These are phyloP conservation scores for Sebastes elongatus DNA, from an alignment of 2,797 vertebrate genomes.

Conservation along the genomic window DNA sequence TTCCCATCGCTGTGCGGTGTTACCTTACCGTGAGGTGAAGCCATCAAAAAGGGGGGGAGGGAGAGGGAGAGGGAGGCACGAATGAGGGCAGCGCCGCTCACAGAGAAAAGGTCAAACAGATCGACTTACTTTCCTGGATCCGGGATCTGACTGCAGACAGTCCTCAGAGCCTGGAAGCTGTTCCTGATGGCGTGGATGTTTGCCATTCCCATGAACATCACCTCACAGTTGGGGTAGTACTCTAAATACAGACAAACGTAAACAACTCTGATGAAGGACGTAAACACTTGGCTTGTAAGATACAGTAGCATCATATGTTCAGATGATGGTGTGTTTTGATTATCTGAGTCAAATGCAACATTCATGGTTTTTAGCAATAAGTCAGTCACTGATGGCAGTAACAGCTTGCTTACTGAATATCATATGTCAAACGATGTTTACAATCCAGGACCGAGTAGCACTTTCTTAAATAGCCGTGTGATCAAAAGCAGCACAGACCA, in stretches of 20 bases:
- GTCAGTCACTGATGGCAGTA: neutral
- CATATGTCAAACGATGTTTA: neutral
- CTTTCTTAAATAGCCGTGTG: neutral
- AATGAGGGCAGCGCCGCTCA: neutral
- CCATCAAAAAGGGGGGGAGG: neutral
- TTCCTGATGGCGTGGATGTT: slow-evolving; percentile 99
- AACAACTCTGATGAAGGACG: slow-evolving; percentile 12
- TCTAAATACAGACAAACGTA: slow-evolving; percentile 79
- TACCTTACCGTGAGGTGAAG: slow-evolving; percentile 43
- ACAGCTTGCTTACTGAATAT: neutral
- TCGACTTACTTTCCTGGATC: slow-evolving; percentile 97
- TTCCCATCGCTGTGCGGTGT: slow-evolving; percentile 46
- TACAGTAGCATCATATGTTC: neutral
- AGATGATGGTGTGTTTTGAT: neutral
- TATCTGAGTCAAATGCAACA: neutral
- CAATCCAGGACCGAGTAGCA: neutral
- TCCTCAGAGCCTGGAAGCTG: slow-evolving; percentile 95
- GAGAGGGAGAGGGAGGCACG: neutral
- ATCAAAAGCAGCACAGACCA: neutral
- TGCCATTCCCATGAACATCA: slow-evolving; percentile 99
- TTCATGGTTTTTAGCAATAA: neutral
- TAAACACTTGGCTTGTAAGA: neutral
- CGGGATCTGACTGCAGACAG: slow-evolving; percentile 97
- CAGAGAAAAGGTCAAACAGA: slow-evolving; percentile 66
- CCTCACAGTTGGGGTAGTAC: slow-evolving; percentile 99